A percentile compares a stretch with the other conserved stretches of the same genome.
These are phyloP conservation scores for Eupsilia transversa DNA, from an alignment of 2,888 invertebrate species.

Conservation along the genomic window DNA sequence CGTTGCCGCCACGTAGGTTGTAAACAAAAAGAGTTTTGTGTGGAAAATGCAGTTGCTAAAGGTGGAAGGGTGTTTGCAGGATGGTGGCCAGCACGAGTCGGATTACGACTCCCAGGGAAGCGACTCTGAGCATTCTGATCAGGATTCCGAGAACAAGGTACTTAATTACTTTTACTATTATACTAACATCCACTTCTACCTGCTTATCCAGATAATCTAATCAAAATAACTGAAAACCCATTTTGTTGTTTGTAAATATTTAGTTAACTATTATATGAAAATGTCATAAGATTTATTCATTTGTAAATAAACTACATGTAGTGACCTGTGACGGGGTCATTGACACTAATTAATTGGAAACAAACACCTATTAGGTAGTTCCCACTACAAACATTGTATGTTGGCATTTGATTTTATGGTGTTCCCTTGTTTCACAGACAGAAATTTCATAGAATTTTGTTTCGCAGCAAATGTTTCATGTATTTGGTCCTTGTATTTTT, in stretches of 20 bases:
- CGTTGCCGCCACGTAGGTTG: constrained; percentile 77
- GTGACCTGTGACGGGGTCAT: background rate
- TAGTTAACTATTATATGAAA: background rate
- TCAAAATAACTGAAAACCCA: background rate
- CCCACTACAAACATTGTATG: background rate
- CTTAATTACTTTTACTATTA: constrained; percentile 15
- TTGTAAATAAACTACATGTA: background rate
- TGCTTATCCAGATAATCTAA: background rate
- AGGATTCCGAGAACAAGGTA: constrained; percentile 94
- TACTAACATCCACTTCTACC: background rate
- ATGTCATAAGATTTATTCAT: no score
- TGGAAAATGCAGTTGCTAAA: constrained; percentile 85
- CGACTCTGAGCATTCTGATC: constrained; percentile 90
- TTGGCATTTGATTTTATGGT: no score
- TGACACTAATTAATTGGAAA: background rate
- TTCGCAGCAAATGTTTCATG: no score
- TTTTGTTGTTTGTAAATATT: constrained; percentile 26
- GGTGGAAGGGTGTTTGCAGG: constrained; percentile 86
- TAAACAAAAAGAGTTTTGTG: constrained; percentile 67
- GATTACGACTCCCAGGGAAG: constrained; percentile 89
- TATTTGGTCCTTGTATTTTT: no score
- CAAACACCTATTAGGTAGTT: no score
- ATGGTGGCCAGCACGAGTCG: constrained; percentile 83
- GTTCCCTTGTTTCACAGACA: no score
- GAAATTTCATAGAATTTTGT: no score